These are phyloP conservation scores for Anastatus disparis DNA, from an alignment of 1,140 invertebrate species.

Conservation along the genomic window DNA sequence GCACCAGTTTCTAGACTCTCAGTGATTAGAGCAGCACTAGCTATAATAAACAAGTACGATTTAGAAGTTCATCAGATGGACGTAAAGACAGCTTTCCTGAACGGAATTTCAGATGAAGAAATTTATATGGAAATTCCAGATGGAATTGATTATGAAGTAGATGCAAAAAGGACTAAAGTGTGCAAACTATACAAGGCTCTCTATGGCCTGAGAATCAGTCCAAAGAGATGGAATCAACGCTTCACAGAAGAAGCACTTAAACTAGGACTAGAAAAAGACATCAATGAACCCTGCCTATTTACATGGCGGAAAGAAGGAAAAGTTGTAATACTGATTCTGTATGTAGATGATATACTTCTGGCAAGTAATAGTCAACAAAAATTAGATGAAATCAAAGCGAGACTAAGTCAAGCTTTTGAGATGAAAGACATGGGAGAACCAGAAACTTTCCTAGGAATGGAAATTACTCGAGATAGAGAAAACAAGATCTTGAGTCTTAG, in stretches of 20 bases:
- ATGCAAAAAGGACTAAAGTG: neutral
- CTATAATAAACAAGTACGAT: neutral
- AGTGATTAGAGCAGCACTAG: neutral
- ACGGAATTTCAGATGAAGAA: neutral
- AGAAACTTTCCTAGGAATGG: too few relatives aligned
- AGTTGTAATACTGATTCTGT: neutral
- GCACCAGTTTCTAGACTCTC: neutral
- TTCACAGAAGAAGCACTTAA: constrained; percentile 1
- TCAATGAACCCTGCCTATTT: neutral
- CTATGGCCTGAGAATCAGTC: constrained; percentile 9
- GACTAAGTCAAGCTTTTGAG: too few relatives aligned
- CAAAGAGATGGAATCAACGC: neutral
- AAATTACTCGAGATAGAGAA: too few relatives aligned
- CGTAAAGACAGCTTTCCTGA: neutral
- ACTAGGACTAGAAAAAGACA: neutral
- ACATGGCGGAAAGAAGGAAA: neutral
- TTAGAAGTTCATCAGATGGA: neutral
- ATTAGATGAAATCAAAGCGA: too few relatives aligned
- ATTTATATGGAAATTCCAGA: neutral
- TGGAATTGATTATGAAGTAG: neutral
- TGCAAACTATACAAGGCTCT: neutral
- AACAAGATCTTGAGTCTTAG: too few relatives aligned
- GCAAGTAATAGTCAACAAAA: too few relatives aligned
- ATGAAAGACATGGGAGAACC: too few relatives aligned
- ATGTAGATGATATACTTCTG: too few relatives aligned